Percentiles rank a stretch among this genome's conserved stretches.
Conservation (phyloP, 1,140 invertebrate genomes). For the Zaprionus camerounensis region DNA sequence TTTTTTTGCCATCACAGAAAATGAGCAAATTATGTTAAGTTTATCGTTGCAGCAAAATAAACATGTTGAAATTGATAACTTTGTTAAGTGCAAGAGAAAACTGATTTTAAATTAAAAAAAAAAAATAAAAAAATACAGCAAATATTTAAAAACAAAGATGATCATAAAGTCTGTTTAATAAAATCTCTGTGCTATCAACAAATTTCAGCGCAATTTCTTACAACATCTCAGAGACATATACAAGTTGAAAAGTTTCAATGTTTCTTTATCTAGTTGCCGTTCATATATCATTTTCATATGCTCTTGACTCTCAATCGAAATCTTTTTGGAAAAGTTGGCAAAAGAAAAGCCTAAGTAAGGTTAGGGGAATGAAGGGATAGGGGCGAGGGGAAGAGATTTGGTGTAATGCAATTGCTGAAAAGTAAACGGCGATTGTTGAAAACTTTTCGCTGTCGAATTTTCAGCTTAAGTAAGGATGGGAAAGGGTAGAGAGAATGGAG, state of each 20-base stretch:
- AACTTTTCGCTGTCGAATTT: constrained; percentile 47
- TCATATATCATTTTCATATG: constrained; percentile 15
- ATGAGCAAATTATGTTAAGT: constrained; percentile 12
- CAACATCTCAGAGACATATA: neutral
- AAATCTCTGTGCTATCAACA: neutral
- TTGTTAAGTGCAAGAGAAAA: neutral
- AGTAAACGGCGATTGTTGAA: constrained; percentile 49
- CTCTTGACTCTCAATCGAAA: constrained; percentile 25
- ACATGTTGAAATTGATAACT: constrained; percentile 1
- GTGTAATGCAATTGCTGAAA: constrained; percentile 52
- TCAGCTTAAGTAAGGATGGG: constrained; percentile 30
- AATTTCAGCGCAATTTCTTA: neutral
- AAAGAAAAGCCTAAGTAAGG: neutral
- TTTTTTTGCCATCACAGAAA: neutral
- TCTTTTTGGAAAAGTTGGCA: neutral
- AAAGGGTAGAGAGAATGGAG: neutral
- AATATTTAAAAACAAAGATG: neutral
- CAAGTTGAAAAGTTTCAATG: neutral
- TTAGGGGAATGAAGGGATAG: neutral
- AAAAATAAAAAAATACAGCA: neutral
- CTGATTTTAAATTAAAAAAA: neutral
- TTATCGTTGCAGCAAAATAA: constrained; percentile 3
- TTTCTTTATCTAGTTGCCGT: neutral
- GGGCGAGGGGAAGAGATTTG: neutral
- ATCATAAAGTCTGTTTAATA: neutral